Evolutionary conservation across 1,140 invertebrate genomes (phyloP), one percentile per base, ranked within the genome.

Genomic region (Drosophila busckii): DNA sequence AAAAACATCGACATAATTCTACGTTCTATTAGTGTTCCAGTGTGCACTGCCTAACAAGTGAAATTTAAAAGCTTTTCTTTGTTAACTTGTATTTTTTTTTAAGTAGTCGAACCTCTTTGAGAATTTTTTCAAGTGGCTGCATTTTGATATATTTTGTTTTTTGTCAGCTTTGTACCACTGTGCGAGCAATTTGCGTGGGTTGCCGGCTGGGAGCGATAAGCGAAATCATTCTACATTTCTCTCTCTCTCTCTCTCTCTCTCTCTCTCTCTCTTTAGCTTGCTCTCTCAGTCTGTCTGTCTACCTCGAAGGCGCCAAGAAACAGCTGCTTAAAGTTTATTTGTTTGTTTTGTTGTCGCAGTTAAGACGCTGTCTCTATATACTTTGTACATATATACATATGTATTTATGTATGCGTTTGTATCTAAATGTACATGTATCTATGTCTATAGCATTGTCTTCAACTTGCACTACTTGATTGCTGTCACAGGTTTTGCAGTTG

Each of bases 251-350:
- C 16, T 13, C 10, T 26, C 44, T 32, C 46, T 20, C 2, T 9
- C 16, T 31, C 28, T 22, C 44, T 32, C 44, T 40, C 12, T 25
- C 4, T 6, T 23, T 17, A 6, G 10, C 10, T 6, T 7, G 19
- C 42, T 20, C 22, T 32, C 28, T 53, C 10, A 13, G 17, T 44
- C 4, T 3, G 3, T 44, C 13, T 44, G n/a, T 40, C 34, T 65
- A 17, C 29, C 28, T 20, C 32, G 20, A n/a, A 50, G 71, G 42
- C 67, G 67, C 56, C 53, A 78, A 68, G 42, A 69, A 80, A 80
- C 73, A 80, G 73, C 73, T 80, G 73, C 63, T 80, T 56, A 16
- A 65, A 82, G 73, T 80, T 80, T 80, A 80, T 80, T 80, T 80
- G 69, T 80, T 80, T 80, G 63, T 64, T 73, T 49, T 58, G 31